Base-by-base conservation (phyloP, 2,888 invertebrate genomes). In the Lepetodrilus schrolli region DNA sequence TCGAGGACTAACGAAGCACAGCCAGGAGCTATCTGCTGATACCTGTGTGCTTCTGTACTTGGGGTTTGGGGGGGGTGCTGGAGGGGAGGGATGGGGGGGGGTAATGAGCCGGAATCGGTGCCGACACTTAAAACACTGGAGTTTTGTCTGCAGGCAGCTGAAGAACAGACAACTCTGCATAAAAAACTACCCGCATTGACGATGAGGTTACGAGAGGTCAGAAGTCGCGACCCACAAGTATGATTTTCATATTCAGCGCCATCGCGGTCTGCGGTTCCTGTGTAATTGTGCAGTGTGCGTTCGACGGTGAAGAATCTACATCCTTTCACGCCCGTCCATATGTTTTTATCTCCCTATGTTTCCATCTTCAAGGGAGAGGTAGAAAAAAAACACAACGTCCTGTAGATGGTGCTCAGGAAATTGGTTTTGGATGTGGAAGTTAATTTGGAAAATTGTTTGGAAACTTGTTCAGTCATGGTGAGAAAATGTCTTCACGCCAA, bases 1-100 rank as follows among this genome's bases (percentile, higher is more conserved):
- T 21, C 23, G 2, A 7, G 26, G 26, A 51, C 51, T 51, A 58
- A 58, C 58, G 58, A 34, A 58, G 58, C 30, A 43, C 17, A 34
- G n/a, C n/a, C n/a, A n/a, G n/a, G n/a, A n/a, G n/a, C n/a, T n/a
- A n/a, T n/a, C n/a, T n/a, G n/a, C 34, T 8, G 34, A 34, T 30
- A 58, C 58, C 26, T 58, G 58, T 58, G 58, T 23, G 58, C 58
- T 30, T 48, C 48, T 58, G 34, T 58, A n/a, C 4, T 30, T 30
- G 20, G n/a, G n/a, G n/a, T n/a, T n/a, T n/a, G n/a, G n/a, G n/a
- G n/a, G n/a, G n/a, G n/a, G n/a, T n/a, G n/a, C n/a, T n/a, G n/a
- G n/a, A n/a, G n/a, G n/a, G n/a, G n/a, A n/a, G n/a, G n/a, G n/a
- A n/a, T n/a, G n/a, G n/a, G n/a, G n/a, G n/a, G n/a, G n/a, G 58